Evolutionary conservation across 2,888 invertebrate genomes (phyloP), one percentile per base, ranked within the genome.

Genomic region (Dicycla oo): DNA sequence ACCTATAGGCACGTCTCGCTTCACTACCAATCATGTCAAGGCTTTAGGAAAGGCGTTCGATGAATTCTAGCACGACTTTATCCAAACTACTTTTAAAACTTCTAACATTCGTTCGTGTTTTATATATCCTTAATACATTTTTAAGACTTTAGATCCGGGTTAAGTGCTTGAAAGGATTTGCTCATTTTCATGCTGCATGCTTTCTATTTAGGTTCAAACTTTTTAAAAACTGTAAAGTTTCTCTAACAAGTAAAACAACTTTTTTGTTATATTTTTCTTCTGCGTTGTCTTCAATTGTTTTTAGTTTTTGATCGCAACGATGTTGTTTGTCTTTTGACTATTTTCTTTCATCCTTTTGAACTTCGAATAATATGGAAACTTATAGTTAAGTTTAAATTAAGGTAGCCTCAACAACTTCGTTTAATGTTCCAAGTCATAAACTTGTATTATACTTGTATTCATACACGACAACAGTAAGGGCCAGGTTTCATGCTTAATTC

Each of bases 41-140:
- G 90, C 79, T 87, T 83, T 81, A 79, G 70, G 88, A 89, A 89
- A 88, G 90, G 89, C 81, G 84, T 85, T 82, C 80, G 83, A 87
- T 86, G 63, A 69, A 76, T 75, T 82, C 77, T 80, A 85, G 80
- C 84, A 83, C 67, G 75, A 75, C 71, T 81, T 77, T 80, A 81
- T 82, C 68, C 65, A 53, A 75, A 73, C 69, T 65, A 69, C 64
- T 63, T 70, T 71, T 66, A 63, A 69, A 75, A 66, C 34, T 71
- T 74, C 30, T 13, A 57, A 66, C 34, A 34, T 63, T 66, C 15
- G 38, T 53, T 73, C 38, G 61, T 58, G 56, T 58, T 70, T 62
- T 57, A 53, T 63, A 60, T 30, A 66, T 43, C 53, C 56, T 34
- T 11, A 38, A 0, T 58, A 57, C 15, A 20, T 34, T 30, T 63